Base-by-base conservation (phyloP, 2,888 invertebrate genomes). In the Cepaea hortensis region DNA sequence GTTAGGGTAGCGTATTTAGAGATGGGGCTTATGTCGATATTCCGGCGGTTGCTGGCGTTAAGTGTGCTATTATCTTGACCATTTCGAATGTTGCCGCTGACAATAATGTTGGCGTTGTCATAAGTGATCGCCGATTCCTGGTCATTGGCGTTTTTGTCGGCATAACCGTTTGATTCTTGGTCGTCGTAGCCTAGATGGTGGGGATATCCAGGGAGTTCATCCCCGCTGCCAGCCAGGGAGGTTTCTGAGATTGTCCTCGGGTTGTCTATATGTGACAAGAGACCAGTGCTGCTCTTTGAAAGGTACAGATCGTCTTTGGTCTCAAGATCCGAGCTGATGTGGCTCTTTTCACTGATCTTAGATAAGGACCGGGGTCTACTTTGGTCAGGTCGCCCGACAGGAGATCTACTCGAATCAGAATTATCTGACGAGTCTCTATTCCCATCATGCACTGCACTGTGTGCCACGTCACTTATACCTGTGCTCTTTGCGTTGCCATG, bases 271-370 rank as follows among this genome's bases (percentile, higher is more conserved):
- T 18, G 61, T 0, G 61, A n/a, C 9, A 5, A 11, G n/a, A 7
- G n/a, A n/a, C 62, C 62, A 79, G 13, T 3, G 23, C 35, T 35
- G 18, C 0, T 11, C 5, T 11, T 13, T 35, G 62, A 23, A 0
- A 79, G 2, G 20, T 62, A n/a, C 0, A 62, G 15, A 62, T 79
- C 79, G 35, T 79, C 79, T 62, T 62, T 79, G 15, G 62, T 79
- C 62, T 79, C 79, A 18, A 13, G 18, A 3, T 79, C 62, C 61
- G 9, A 9, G 13, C 23, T 62, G 11, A 15, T 4, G 7, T 79
- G 62, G n/a, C 79, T 79, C n/a, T 15, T 35, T 15, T 79, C 79
- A 15, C 79, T 79, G 23, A 79, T 62, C 61, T 62, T 79, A 3
- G 79, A 79, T 3, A 79, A n/a, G 3, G 79, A 79, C 20, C 79